These are phyloP conservation scores for Lampris megalopsis DNA, from an alignment of 2,113 vertebrate species.

Conservation along the genomic window DNA sequence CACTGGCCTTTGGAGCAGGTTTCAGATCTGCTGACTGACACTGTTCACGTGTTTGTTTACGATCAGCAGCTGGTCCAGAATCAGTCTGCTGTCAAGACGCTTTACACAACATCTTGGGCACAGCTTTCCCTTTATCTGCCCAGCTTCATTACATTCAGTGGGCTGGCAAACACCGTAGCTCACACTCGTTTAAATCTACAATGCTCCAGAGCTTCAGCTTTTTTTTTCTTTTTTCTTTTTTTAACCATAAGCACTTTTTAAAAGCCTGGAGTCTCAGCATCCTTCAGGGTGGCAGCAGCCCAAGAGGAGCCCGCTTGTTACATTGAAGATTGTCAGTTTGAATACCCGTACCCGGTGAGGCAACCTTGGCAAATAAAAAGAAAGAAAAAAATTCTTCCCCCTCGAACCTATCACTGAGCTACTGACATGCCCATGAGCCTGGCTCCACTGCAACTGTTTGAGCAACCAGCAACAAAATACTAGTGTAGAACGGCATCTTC, in stretches of 20 bases:
- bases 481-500: no score
- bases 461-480: not conserved
- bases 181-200: conserved; percentile 55
- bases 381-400: not conserved
- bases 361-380: not conserved
- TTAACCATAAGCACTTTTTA: conserved; percentile 57
- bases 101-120: conserved; percentile 50
- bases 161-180: conserved; percentile 41
- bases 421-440: not conserved
- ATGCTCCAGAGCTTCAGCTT: conserved; percentile 51
- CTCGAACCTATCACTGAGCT: not conserved
- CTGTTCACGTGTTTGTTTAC: conserved; percentile 67
- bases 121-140: conserved; percentile 62
- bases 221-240: conserved; percentile 18
- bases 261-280: conserved; percentile 27
- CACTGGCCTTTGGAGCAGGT: conserved; percentile 34
- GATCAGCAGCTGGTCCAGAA: conserved; percentile 61
- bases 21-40: conserved; percentile 59
- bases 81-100: conserved; percentile 46
- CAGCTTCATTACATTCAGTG: conserved; percentile 62
- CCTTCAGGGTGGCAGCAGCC: conserved; percentile 29
- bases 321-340: conserved; percentile 36
- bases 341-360: not conserved
- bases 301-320: conserved; percentile 14
- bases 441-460: not conserved